Conservation (phyloP, 2,888 invertebrate genomes). For the Micropterix aruncella region DNA sequence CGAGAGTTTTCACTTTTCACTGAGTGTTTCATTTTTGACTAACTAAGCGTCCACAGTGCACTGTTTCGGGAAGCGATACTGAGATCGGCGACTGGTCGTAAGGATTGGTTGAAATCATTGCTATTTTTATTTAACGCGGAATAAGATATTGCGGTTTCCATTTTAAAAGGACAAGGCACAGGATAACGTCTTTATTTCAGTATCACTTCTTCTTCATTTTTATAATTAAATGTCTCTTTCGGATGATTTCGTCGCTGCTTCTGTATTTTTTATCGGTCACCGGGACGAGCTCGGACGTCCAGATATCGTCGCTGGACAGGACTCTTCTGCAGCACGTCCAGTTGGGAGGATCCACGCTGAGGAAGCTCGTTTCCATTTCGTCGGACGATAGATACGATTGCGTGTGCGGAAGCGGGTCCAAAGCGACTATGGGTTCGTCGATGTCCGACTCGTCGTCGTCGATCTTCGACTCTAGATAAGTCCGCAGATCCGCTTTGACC, state of each 20-base stretch:
- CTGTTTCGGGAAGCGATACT: too few species aligned
- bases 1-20: too few species aligned
- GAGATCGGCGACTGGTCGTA: too few species aligned
- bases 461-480: not conserved
- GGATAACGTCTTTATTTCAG: too few species aligned
- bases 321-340: constrained; percentile 5
- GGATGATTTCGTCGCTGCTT: constrained; percentile 12
- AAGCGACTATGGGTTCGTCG: not conserved
- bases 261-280: constrained; percentile 8
- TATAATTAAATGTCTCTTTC: constrained; percentile 8
- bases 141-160: too few species aligned
- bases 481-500: not conserved
- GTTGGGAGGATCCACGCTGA: not conserved
- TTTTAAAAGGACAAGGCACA: too few species aligned
- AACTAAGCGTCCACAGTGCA: too few species aligned
- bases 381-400: not conserved
- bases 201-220: not conserved
- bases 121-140: too few species aligned
- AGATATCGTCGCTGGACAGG: constrained; percentile 11
- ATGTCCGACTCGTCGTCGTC: not conserved
- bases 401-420: not conserved
- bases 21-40: too few species aligned
- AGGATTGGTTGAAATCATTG: too few species aligned
- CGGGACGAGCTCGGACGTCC: constrained; percentile 7
- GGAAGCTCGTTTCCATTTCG: not conserved